Evolutionary conservation across 2,113 vertebrate genomes (phyloP).

Genomic region (Probosciger aterrimus): DNA sequence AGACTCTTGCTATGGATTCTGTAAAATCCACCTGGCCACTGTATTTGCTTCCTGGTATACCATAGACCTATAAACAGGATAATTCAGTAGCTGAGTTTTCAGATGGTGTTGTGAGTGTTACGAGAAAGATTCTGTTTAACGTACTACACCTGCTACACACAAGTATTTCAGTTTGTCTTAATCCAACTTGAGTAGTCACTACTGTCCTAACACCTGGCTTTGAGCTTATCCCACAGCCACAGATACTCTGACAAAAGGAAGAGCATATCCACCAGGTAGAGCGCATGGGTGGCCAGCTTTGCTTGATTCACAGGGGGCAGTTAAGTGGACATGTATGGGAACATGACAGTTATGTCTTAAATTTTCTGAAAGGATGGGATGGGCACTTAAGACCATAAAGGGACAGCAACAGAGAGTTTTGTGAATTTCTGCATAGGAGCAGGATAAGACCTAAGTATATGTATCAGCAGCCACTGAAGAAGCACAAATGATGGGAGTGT

Average conservation of each 20-base stretch:
- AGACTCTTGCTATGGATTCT: not conserved
- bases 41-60: not conserved
- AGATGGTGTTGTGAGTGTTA: not conserved
- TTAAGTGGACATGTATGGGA: not conserved
- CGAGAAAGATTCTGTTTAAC: not conserved
- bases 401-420: not conserved
- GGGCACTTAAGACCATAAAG: not conserved
- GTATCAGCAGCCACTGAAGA: not conserved
- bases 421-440: not conserved
- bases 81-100: not conserved
- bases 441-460: not conserved
- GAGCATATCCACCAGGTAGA: not conserved
- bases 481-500: not conserved
- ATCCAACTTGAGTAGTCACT: not conserved
- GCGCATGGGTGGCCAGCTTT: not conserved
- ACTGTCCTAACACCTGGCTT: not conserved
- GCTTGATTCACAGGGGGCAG: not conserved
- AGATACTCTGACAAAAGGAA: not conserved
- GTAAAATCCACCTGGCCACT: not conserved
- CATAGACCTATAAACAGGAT: not conserved
- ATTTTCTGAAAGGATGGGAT: not conserved
- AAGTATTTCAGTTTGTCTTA: not conserved
- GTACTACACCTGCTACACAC: not conserved
- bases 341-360: accelerated
- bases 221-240: not conserved